phyloP scores from a whole-genome alignment of 2,797 vertebrate species.

The Pagetopsis macropterus region DNA sequence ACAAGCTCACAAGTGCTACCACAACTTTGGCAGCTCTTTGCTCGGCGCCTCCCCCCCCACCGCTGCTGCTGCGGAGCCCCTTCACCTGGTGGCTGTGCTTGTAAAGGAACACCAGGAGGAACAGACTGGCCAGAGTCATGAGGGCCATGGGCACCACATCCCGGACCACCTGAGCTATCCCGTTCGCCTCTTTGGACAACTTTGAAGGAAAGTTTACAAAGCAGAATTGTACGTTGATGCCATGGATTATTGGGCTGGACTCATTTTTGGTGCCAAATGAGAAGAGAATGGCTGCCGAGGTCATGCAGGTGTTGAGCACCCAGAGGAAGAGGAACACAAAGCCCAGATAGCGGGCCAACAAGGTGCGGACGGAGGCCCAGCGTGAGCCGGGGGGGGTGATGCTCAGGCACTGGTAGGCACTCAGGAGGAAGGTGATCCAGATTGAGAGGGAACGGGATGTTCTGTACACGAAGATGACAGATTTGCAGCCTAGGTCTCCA shows the following conservation, averaged over 20 bases:
- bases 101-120: slow-evolving; percentile 81
- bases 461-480: slow-evolving; percentile 81
- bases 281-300: slow-evolving; percentile 65
- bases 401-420: slow-evolving; percentile 81
- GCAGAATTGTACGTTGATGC: slow-evolving; percentile 81
- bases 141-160: slow-evolving; percentile 83
- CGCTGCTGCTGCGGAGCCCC: slow-evolving; percentile 59
- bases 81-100: slow-evolving; percentile 78
- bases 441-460: slow-evolving; percentile 81
- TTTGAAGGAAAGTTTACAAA: slow-evolving; percentile 76
- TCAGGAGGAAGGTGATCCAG: slow-evolving; percentile 84
- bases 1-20: slow-evolving; percentile 78
- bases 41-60: slow-evolving; percentile 55
- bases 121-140: slow-evolving; percentile 79
- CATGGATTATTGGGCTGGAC: slow-evolving; percentile 50
- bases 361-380: slow-evolving; percentile 63
- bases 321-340: slow-evolving; percentile 76
- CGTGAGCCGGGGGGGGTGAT: slow-evolving; percentile 77
- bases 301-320: slow-evolving; percentile 77
- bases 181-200: slow-evolving; percentile 68
- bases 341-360: slow-evolving; percentile 60
- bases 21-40: slow-evolving; percentile 79
- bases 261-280: slow-evolving; percentile 56
- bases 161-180: slow-evolving; percentile 75
- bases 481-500: slow-evolving; percentile 73